Base-by-base conservation (phyloP, 37 sponge, comb jelly and placozoan species). In the Geodia barretti region DNA sequence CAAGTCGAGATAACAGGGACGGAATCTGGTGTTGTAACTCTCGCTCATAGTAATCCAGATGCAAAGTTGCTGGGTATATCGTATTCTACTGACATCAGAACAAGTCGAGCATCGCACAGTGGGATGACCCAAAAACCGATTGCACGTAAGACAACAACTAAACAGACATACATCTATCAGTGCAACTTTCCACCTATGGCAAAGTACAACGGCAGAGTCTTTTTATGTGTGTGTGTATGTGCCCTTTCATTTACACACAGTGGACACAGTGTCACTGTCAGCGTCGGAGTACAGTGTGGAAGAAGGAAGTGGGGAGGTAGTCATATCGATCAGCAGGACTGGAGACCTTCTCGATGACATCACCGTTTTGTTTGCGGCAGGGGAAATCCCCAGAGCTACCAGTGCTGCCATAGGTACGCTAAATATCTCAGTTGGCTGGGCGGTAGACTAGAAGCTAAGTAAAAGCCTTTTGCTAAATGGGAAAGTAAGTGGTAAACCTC, bases 121-220 rank as follows among this genome's bases (percentile, higher is more conserved):
- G 87, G 87, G 65, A 81, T 81, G 64, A 70, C 38, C 0, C 74
- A 80, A 37, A 58, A 60, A 24, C 76, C 87, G 11, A 68, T 87
- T 67, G 81, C 87, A 75, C 34, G 77, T 75, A 58, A 30, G 64
- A 28, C 7, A 47, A 17, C 11, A 47, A 47, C 54, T 4, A 33
- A 8, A 64, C n/a, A 41, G 19, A 66, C 20, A 4, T 30, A 34
- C 29, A 1, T 38, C 33, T 34, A 35, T 19, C 19, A 33, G 74
- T 41, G 31, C 34, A 23, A 2, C 34, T 70, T 24, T 34, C 34
- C 24, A 35, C 32, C 34, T 9, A 11, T 9, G 28, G 24, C 21
- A 30, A 24, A 29, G 26, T 30, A 29, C 30, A 8, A 65, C 67
- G 8, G 7, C 21, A 65, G 21, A 65, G 26, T 21, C 60, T 60